phyloP scores from a whole-genome alignment of 2,113 vertebrate genomes.

The Leucosticte australis region DNA sequence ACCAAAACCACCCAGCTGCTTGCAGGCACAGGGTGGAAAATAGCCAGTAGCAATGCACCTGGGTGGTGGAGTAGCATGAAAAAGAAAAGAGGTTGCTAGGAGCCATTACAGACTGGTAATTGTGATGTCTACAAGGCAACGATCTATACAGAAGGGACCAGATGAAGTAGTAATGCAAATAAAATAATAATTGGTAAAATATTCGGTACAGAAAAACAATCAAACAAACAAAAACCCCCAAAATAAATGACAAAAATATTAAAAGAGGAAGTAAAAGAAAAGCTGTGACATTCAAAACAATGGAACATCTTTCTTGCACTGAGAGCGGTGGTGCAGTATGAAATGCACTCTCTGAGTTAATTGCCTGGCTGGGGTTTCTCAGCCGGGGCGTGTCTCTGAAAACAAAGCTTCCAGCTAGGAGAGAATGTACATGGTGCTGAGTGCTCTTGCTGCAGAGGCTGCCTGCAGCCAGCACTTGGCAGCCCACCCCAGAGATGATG shows the following conservation, averaged over 20 bases:
- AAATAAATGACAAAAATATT: background rate
- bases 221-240: background rate
- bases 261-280: background rate
- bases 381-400: background rate
- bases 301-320: background rate
- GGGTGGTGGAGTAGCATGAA: background rate
- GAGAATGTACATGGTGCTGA: background rate
- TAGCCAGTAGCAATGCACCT: background rate
- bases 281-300: background rate
- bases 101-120: background rate
- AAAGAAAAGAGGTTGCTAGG: background rate
- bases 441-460: background rate
- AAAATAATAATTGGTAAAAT: background rate
- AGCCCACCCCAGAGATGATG: background rate
- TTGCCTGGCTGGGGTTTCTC: background rate
- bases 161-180: background rate
- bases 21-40: background rate
- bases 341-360: slow-evolving; percentile 12
- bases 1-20: background rate
- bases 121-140: background rate
- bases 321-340: background rate
- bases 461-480: background rate
- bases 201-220: background rate
- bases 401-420: background rate
- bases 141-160: background rate